Conservation (phyloP, 2,113 vertebrate species). For the Monarcha castaneiventris region DNA sequence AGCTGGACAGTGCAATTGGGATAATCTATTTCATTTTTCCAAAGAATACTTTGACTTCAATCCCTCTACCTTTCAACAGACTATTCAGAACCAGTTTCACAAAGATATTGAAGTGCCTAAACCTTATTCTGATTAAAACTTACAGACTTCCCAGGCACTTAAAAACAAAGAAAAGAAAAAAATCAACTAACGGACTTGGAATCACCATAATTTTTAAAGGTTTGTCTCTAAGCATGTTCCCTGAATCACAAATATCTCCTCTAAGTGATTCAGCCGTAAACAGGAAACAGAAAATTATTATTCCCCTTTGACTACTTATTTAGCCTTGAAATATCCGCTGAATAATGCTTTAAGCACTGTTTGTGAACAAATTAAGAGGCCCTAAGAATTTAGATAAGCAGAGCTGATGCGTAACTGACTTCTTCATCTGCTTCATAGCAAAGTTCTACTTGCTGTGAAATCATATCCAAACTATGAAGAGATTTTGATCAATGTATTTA, state of each 20-base stretch:
- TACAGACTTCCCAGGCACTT: not conserved
- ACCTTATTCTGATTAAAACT: not conserved
- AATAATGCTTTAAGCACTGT: not conserved
- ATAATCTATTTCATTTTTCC: not conserved
- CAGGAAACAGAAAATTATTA: not conserved
- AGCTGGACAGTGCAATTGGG: not conserved
- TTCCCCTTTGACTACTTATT: not conserved
- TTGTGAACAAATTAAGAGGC: not conserved
- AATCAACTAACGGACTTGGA: not conserved
- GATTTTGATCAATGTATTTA: not conserved
- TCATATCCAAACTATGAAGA: slow-evolving; percentile 60
- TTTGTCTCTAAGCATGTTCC: not conserved
- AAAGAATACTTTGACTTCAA: not conserved
- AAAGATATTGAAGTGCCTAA: not conserved
- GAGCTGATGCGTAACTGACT: slow-evolving; percentile 59
- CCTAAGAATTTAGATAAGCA: not conserved
- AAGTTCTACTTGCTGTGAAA: slow-evolving; percentile 65
- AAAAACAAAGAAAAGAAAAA: not conserved
- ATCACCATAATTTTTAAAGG: not conserved
- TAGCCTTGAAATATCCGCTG: not conserved
- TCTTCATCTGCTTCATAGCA: slow-evolving; percentile 63
- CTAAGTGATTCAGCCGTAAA: not conserved
- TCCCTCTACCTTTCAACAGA: not conserved
- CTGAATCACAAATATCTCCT: not conserved
- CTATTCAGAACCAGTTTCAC: not conserved